Evolutionary conservation across 2,888 invertebrate species (phyloP).

Genomic region (Brassicogethes aeneus): DNA sequence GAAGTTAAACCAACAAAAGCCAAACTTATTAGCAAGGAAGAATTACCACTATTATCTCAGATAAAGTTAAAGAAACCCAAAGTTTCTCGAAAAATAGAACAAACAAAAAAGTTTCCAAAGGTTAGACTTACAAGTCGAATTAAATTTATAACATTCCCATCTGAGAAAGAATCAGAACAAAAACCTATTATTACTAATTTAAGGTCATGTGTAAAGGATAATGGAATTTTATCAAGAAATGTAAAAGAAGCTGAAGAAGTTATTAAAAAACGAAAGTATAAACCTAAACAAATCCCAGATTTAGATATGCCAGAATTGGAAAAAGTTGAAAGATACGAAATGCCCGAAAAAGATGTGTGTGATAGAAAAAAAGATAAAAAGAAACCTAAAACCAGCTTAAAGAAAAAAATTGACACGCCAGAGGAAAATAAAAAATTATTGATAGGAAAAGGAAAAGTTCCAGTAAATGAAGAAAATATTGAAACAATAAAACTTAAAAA

Average conservation of each 20-base stretch:
- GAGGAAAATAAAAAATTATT: conserved; percentile 22
- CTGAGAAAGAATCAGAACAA: conserved; percentile 29
- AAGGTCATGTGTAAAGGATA: conserved; percentile 29
- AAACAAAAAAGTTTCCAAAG: conserved; percentile 48
- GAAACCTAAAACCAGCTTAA: conserved; percentile 15
- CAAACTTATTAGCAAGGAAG: conserved; percentile 20
- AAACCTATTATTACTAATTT: conserved; percentile 30
- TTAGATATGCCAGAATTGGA: conserved; percentile 38
- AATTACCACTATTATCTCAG: conserved; percentile 45
- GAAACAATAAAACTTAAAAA: conserved; percentile 36
- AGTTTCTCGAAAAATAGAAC: conserved; percentile 22
- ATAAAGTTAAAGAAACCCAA: conserved; percentile 50
- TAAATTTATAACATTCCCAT: conserved; percentile 42
- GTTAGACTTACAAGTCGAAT: conserved; percentile 63
- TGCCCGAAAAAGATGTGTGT: conserved; percentile 22
- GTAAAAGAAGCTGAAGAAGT: conserved; percentile 38
- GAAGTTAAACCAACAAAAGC: conserved; percentile 22
- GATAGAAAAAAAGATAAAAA: conserved; percentile 27
- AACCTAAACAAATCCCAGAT: conserved; percentile 32
- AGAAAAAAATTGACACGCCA: conserved; percentile 11
- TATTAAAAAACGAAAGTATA: conserved; percentile 30
- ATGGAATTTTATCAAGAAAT: conserved; percentile 42
- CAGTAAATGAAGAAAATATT: conserved; percentile 27
- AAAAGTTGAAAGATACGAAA: conserved; percentile 35
- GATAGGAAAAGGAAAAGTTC: conserved; percentile 35